These are phyloP conservation scores for Tribolium castaneum DNA, from an alignment of 1,140 invertebrate species.

Conservation along the genomic window DNA sequence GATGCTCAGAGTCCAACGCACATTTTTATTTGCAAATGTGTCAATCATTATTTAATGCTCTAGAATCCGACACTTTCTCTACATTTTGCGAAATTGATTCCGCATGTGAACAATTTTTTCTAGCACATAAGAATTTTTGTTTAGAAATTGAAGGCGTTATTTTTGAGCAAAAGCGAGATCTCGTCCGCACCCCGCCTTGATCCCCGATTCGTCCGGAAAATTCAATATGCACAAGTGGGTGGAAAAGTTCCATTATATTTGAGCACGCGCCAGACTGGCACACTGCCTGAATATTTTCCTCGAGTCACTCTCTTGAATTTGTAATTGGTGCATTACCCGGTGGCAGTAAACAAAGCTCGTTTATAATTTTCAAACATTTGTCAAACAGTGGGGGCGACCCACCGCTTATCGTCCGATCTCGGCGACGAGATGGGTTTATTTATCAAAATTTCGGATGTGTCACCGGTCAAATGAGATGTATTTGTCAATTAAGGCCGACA, in stretches of 20 bases:
- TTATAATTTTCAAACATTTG: slow-evolving; percentile 3
- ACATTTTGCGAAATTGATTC: background rate
- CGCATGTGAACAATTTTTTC: too few relatives aligned
- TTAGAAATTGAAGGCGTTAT: too few relatives aligned
- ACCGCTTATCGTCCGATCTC: background rate
- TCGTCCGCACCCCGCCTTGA: background rate
- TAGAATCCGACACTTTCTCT: background rate
- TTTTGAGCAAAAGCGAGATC: background rate
- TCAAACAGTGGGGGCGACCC: slow-evolving; percentile 19
- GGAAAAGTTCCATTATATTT: slow-evolving; percentile 36
- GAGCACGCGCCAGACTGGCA: slow-evolving; percentile 57
- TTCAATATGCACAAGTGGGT: slow-evolving; percentile 6
- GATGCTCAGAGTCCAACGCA: background rate
- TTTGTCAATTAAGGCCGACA: slow-evolving; percentile 17
- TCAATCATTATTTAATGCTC: background rate
- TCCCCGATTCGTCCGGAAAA: background rate
- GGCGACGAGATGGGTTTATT: slow-evolving; percentile 19
- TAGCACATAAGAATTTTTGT: too few relatives aligned
- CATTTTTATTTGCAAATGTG: background rate
- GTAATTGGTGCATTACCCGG: slow-evolving; percentile 1
- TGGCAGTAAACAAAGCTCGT: slow-evolving; percentile 13
- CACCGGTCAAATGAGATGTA: slow-evolving; percentile 16
- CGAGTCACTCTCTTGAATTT: slow-evolving; percentile 14
- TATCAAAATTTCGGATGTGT: slow-evolving; percentile 26
- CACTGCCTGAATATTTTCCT: slow-evolving; percentile 53